phyloP scores from a whole-genome alignment of 2,113 vertebrate genomes.

The Triplophysa siluroides region DNA sequence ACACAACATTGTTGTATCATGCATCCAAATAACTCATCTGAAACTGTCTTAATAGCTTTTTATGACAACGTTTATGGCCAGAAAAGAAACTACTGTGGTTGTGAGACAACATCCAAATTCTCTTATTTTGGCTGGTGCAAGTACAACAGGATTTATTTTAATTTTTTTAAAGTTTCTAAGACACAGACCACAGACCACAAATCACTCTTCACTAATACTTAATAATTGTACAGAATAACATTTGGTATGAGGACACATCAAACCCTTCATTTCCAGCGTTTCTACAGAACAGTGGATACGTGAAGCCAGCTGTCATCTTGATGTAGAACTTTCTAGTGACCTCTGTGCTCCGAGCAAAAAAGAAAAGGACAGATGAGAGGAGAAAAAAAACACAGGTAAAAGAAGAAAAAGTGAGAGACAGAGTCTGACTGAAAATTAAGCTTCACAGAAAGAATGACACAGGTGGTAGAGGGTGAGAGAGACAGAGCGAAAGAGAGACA shows the following conservation, averaged over 20 bases:
- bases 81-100: no score
- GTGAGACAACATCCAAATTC: no score
- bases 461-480: conserved; percentile 12
- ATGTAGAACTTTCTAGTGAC: conserved; percentile 48
- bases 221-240: no score
- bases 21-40: no score
- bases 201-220: no score
- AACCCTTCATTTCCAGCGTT: conserved; percentile 6
- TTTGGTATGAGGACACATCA: background rate
- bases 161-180: no score
- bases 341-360: conserved; percentile 49
- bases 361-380: conserved; percentile 44
- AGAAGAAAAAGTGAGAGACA: conserved; percentile 24
- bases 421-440: conserved; percentile 34
- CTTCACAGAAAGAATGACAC: conserved; percentile 33
- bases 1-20: no score
- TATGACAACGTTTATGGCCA: no score
- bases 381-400: conserved; percentile 38
- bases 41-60: no score
- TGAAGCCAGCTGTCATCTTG: conserved; percentile 38
- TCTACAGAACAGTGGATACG: background rate
- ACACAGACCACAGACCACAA: no score
- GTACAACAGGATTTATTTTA: no score
- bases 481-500: conserved; percentile 25
- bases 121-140: no score